phyloP scores from a whole-genome alignment of 2,797 vertebrate species.

The Oceanodroma leucorhoa region DNA sequence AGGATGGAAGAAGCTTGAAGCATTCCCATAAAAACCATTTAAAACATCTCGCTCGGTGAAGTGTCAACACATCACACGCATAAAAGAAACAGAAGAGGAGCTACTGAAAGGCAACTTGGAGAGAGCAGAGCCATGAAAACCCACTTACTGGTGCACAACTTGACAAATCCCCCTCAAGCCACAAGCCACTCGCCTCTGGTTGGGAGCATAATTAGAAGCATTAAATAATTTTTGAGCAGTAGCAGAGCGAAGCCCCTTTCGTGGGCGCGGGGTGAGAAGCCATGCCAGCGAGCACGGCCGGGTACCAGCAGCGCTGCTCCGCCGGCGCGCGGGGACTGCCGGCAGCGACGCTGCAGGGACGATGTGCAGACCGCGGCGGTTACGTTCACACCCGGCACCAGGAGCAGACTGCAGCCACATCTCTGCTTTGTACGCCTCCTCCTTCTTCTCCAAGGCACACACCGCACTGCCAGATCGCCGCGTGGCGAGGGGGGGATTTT shows the following conservation, averaged over 20 bases:
- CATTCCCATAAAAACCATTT: background rate
- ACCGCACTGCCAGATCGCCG: background rate
- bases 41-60: background rate
- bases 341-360: fast-evolving
- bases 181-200: fast-evolving
- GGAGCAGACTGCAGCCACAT: background rate
- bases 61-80: background rate
- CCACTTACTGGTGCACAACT: background rate
- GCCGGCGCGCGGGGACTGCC: fast-evolving
- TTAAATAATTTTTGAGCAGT: background rate
- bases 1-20: background rate
- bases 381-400: background rate
- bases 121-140: background rate
- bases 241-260: fast-evolving
- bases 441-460: background rate
- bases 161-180: background rate
- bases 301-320: background rate
- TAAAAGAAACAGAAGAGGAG: background rate
- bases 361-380: fast-evolving
- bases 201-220: background rate
- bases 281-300: fast-evolving
- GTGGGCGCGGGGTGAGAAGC: background rate
- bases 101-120: background rate
- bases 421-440: background rate
- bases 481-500: background rate